Evolutionary conservation across 2,797 vertebrate genomes (phyloP), one percentile per base, ranked within the genome.

Genomic region (Sandelia bainsii): DNA sequence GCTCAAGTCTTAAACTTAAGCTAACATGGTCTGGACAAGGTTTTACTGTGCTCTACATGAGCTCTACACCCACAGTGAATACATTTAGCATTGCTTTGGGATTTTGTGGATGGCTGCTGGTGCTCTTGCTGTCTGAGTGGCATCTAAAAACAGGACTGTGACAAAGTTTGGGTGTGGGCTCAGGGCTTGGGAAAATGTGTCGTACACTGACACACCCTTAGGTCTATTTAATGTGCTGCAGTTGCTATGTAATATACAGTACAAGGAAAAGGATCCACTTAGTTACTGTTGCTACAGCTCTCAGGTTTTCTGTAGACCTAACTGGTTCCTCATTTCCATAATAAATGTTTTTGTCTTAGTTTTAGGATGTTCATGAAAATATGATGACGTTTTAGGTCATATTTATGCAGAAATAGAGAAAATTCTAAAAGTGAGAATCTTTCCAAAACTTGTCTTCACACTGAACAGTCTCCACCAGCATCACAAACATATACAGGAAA

Each of bases 1-100:
- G 27, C 62, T 63, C 20, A 22, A 25, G 61, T 64, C 59, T n/a
- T 63, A 39, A 79, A 80, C 48, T 79, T 69, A 82, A 84, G 66
- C 59, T 32, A 86, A 84, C 84, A 79, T 0, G 14, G 59, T 3
- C 22, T 9, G 69, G 67, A 91, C 85, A 91, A 85, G 80, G 84
- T 72, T 77, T 22, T 20, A 82, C 87, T 90, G 86, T 90, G 19
- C 59, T 64, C 49, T 8, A 23, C 53, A 29, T 23, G 54, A 75
- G 77, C 74, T 37, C 27, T 52, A 4, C 68, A 53, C 72, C 45
- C 70, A 56, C 79, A 72, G 66, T 69, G 72, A 79, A 69, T 72
- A 72, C 79, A 81, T 83, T 80, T 42, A 74, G 75, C 56, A 5
- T 53, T 32, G 52, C 70, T 68, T 17, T 40, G 82, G 77, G 83